Base-by-base conservation (phyloP, 2,888 invertebrate species). In the Conchocele bisecta region DNA sequence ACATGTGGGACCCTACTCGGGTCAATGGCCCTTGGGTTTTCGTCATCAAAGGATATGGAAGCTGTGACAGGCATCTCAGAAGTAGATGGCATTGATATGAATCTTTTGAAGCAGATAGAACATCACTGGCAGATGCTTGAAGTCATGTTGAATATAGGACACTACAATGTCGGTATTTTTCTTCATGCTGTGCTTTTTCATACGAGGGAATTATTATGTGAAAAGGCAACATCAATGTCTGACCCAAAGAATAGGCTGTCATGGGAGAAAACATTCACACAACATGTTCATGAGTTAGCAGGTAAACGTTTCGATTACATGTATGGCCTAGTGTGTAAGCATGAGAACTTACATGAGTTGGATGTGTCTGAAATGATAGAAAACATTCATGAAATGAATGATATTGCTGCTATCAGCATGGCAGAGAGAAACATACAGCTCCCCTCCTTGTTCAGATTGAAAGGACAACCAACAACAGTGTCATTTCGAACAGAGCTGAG, bases 371-470 rank as follows among this genome's bases (percentile, higher is more conserved):
- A 67, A 29, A 20, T 68, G 13, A 64, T 59, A 39, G 28, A 17
- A 13, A 29, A 33, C 26, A 7, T 61, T 11, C 22, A 42, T 13
- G 67, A 67, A 29, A 39, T 41, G 50, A 39, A 51, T 58, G 31
- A 65, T 22, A n/a, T 15, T 26, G n/a, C 1, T 2, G 9, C n/a
- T 22, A 22, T 54, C 26, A 17, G 11, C 4, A 3, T 3, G 6
- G 9, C 15, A 6, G 29, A 50, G 17, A 13, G n/a, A 17, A 51
- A 35, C 22, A 26, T 17, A n/a, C 5, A 2, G 11, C 17, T 9
- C n/a, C 48, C 61, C 3, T 17, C 46, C 17, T 33, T 78, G 17
- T 77, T 74, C 26, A 58, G 76, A 22, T 20, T 58, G 7, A 56
- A 51, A 5, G 22, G 26, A 3, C 13, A 20, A 22, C 37, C 70